Evolutionary conservation across 2,797 vertebrate genomes (phyloP).

Genomic region (Scarus forsteni): DNA sequence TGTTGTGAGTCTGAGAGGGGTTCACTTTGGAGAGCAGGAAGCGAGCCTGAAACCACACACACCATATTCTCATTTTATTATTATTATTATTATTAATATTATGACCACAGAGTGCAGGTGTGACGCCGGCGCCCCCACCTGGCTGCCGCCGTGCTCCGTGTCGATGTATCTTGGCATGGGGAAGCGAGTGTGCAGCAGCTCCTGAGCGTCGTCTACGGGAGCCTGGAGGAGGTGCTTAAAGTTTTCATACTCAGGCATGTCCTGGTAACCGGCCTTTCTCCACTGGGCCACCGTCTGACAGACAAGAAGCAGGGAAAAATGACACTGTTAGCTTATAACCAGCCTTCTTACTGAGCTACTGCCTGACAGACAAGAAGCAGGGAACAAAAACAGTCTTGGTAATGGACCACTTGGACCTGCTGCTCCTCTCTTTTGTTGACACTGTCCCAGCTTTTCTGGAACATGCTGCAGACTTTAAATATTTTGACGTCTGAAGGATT

Average conservation of each 20-base stretch:
- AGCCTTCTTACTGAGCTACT: too few relatives aligned
- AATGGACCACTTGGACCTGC: too few relatives aligned
- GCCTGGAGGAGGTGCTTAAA: conserved; percentile 95
- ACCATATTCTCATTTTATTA: neutral
- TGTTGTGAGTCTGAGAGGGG: conserved; percentile 97
- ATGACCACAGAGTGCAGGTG: neutral
- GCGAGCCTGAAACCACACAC: conserved; percentile 85
- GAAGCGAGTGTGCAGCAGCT: conserved; percentile 95
- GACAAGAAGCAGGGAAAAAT: neutral
- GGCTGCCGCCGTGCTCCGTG: conserved; percentile 97
- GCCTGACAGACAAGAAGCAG: neutral
- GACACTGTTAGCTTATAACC: neutral
- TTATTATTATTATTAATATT: neutral
- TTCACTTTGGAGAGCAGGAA: conserved; percentile 99
- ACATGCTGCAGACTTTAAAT: too few relatives aligned
- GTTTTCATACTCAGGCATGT: conserved; percentile 96
- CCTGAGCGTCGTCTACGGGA: conserved; percentile 94
- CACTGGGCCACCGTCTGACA: conserved; percentile 95
- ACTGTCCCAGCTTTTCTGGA: too few relatives aligned
- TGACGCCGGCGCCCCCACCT: conserved; percentile 80
- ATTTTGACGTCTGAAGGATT: too few relatives aligned
- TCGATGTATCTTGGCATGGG: conserved; percentile 98
- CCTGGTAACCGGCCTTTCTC: conserved; percentile 96
- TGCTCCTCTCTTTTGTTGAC: too few relatives aligned
- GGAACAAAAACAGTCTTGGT: neutral